These are phyloP conservation scores for Dromococcyx pavoninus DNA, from an alignment of 2,797 vertebrate species.

Conservation along the genomic window DNA sequence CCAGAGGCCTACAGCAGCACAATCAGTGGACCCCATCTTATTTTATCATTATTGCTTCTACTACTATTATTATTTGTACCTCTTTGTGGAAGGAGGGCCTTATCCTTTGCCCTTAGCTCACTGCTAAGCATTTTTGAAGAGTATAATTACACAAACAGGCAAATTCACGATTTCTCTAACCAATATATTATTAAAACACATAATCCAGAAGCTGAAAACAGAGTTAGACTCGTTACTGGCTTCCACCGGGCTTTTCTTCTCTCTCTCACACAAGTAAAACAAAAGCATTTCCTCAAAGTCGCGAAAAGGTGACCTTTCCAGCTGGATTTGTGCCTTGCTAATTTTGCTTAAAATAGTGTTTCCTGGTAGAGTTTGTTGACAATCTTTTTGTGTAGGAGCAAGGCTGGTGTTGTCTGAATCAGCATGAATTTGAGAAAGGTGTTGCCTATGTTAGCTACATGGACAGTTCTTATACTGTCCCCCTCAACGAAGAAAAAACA, in stretches of 20 bases:
- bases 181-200: neutral
- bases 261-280: neutral
- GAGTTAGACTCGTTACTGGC: neutral
- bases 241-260: neutral
- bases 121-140: neutral
- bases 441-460: fast-evolving
- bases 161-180: neutral
- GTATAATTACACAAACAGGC: neutral
- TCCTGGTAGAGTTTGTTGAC: neutral
- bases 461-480: neutral
- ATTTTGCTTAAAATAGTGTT: neutral
- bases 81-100: neutral
- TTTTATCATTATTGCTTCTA: neutral
- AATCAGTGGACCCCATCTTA: neutral
- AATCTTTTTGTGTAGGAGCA: fast-evolving
- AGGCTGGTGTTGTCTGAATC: neutral
- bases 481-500: neutral
- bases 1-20: neutral
- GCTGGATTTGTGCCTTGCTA: neutral
- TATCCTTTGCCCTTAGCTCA: neutral
- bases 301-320: neutral
- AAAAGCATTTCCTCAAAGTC: neutral
- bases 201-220: neutral
- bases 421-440: neutral
- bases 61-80: neutral